These are phyloP conservation scores for Manis crassicaudata DNA, from an alignment of 2,797 vertebrate species.

Conservation along the genomic window DNA sequence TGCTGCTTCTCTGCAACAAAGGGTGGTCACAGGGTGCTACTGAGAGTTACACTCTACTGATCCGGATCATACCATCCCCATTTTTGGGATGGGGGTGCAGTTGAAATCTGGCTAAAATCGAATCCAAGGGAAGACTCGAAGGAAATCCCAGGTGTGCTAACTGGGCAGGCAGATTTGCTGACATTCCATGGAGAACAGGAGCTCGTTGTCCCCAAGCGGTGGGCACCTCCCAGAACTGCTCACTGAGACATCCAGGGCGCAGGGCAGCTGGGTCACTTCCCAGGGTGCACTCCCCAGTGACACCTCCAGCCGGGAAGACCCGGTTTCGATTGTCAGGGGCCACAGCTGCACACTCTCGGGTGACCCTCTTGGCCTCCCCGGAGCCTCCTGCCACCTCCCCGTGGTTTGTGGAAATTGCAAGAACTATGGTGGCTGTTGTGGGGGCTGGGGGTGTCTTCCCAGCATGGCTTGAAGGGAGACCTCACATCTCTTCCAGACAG, in stretches of 20 bases:
- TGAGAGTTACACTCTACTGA: neutral
- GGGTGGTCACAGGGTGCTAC: neutral
- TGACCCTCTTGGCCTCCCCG: accelerated
- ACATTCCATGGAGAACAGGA: neutral
- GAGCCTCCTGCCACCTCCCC: neutral
- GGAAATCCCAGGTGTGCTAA: neutral
- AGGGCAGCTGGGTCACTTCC: neutral
- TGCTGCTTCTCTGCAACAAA: neutral
- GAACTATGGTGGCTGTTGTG: accelerated
- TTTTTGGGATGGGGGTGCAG: neutral
- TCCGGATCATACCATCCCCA: too few relatives aligned
- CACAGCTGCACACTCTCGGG: accelerated
- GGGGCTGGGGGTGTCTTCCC: accelerated
- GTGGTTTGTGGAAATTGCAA: neutral
- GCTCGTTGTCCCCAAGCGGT: neutral
- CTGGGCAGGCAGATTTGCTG: neutral
- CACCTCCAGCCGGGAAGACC: neutral
- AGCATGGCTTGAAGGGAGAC: neutral
- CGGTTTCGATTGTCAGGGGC: neutral
- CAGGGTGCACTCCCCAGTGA: accelerated
- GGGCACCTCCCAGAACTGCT: neutral
- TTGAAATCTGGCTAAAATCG: neutral
- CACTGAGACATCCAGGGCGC: neutral
- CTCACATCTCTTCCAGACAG: neutral
- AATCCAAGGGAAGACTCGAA: neutral